phyloP scores from a whole-genome alignment of 2,888 invertebrate species.

The Willowsia nigromaculata region DNA sequence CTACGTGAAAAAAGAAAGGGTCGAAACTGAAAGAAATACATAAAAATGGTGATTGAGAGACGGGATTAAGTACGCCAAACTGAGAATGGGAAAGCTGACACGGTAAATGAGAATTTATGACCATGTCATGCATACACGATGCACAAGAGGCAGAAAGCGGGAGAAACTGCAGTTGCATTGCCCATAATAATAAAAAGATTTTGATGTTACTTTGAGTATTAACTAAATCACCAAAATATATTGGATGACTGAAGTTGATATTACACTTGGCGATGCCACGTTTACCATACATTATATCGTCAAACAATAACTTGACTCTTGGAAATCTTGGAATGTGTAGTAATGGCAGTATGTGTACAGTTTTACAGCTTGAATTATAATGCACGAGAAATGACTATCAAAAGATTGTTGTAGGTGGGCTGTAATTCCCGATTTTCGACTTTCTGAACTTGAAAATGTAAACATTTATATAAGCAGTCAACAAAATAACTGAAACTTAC shows the following conservation, averaged over 20 bases:
- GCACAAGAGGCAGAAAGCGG: neutral
- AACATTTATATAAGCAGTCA: neutral
- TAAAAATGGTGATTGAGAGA: constrained; percentile 65
- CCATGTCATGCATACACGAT: constrained; percentile 32
- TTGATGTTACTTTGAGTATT: neutral
- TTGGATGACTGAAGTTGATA: neutral
- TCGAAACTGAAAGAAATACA: constrained; percentile 37
- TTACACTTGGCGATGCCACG: neutral
- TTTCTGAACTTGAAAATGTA: constrained; percentile 8
- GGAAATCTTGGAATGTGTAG: neutral
- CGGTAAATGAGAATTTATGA: constrained; percentile 68
- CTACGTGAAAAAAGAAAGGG: constrained; percentile 34
- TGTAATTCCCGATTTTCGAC: neutral
- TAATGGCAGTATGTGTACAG: neutral
- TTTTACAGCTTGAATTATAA: neutral
- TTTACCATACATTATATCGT: neutral
- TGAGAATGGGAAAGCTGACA: constrained; percentile 60
- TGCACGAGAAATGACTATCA: neutral
- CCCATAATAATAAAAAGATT: neutral
- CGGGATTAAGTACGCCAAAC: constrained; percentile 54
- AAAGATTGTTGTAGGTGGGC: neutral
- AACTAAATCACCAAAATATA: neutral
- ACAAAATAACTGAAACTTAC: neutral
- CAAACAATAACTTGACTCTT: neutral
- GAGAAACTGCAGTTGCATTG: constrained; percentile 18